Evolutionary conservation across 2,113 vertebrate species (phyloP).

Genomic region (Cyprinodon tularosa): DNA sequence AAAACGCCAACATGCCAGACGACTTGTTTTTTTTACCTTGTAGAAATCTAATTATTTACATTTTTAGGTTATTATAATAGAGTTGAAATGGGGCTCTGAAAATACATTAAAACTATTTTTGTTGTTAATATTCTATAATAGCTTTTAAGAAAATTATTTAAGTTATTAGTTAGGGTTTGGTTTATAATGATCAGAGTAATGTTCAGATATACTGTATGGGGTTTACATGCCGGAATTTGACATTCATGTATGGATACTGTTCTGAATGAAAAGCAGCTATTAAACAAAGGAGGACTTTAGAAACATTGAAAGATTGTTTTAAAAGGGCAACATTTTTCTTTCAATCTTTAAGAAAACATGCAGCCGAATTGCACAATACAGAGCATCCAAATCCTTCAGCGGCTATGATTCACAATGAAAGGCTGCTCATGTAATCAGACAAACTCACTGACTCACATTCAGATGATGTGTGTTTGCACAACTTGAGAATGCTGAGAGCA

Average conservation of each 20-base stretch:
- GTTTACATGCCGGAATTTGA: background rate
- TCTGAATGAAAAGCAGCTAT: background rate
- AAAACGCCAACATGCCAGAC: background rate
- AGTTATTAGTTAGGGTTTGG: background rate
- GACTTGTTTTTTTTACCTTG: background rate
- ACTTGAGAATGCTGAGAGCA: background rate
- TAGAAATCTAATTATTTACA: background rate
- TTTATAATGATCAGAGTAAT: no score
- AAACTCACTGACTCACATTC: slow-evolving; percentile 19
- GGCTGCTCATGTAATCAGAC: slow-evolving; percentile 32
- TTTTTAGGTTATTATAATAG: no score
- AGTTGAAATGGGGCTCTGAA: no score
- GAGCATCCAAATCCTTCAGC: slow-evolving; percentile 14
- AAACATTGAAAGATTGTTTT: background rate
- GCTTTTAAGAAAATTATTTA: no score
- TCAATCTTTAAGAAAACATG: background rate
- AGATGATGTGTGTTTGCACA: slow-evolving; percentile 1
- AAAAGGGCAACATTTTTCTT: background rate
- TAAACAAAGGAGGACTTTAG: background rate
- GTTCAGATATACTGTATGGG: no score
- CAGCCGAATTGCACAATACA: background rate
- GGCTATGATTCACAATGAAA: slow-evolving; percentile 16
- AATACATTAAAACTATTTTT: background rate
- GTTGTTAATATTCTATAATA: no score
- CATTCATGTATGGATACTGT: background rate